These are phyloP conservation scores for Distichodus sexfasciatus DNA, from an alignment of 2,797 vertebrate genomes.

Conservation along the genomic window DNA sequence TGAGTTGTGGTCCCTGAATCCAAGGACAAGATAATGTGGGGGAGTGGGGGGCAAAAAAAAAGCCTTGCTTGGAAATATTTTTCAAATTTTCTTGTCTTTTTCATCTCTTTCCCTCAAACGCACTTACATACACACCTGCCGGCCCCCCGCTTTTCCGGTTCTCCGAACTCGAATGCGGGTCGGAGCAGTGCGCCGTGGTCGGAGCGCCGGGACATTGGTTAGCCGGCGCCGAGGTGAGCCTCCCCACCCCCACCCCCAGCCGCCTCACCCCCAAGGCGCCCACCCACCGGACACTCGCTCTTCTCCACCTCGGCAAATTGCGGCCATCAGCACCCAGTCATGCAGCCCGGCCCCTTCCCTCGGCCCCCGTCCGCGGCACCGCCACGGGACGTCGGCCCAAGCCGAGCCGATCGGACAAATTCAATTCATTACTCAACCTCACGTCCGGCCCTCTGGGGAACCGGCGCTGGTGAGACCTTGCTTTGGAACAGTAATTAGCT, in stretches of 20 bases:
- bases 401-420: constrained; percentile 45
- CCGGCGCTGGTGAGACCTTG: constrained; percentile 33
- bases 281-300: too few relatives aligned
- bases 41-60: constrained; percentile 12
- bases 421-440: constrained; percentile 33
- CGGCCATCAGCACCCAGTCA: constrained; percentile 40
- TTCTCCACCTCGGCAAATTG: constrained; percentile 30
- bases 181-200: neutral
- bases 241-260: too few relatives aligned
- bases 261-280: too few relatives aligned
- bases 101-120: neutral
- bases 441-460: constrained; percentile 24
- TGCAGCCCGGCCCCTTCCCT: constrained; percentile 9
- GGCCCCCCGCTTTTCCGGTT: too few relatives aligned
- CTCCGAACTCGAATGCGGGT: neutral
- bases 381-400: neutral
- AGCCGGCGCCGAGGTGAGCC: constrained; percentile 8
- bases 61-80: constrained; percentile 11
- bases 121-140: neutral
- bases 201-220: constrained; percentile 24
- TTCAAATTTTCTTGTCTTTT: constrained; percentile 1
- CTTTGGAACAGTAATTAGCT: constrained; percentile 52
- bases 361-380: neutral
- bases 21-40: too few relatives aligned
- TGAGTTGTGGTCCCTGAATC: constrained; percentile 43